Base-by-base conservation (phyloP, 2,113 vertebrate genomes). In the Lamprologus tigripictilis region DNA sequence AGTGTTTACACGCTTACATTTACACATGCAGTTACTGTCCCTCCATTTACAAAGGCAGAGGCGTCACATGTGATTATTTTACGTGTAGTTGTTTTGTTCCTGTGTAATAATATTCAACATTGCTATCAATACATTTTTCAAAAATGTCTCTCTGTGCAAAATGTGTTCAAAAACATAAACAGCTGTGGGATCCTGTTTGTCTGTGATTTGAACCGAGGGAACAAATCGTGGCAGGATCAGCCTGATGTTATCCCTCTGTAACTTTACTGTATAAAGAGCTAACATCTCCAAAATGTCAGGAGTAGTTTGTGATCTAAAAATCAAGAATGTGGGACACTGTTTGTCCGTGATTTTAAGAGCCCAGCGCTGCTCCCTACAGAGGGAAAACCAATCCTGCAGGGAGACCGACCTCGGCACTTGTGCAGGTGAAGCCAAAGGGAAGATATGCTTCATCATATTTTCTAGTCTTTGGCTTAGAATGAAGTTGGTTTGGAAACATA, bases 301-400 rank as follows among this genome's bases (percentile, higher is more conserved):
- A 51, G 47, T 51, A 3, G 47, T 42, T 42, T 6, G 40, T 42
- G 40, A 42, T 13, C 40, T 42, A 42, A 9, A 51, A 51, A 19
- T 19, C 49, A 51, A 51, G 49, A 51, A 51, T 53, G 0, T n/a
- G 49, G 51, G 19, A 10, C n/a, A n/a, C 51, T 53, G 19, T 53
- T 53, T 21, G 3, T 53, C 51, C 2, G 1, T 53, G 51, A 53
- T 19, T 0, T 49, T 0, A 0, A 47, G 0, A 49, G 47, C 3
- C 47, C 47, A 49, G 47, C 2, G 16, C 0, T 9, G 3, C 47
- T 49, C 16, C 16, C 0, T 0, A 16, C 3, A 0, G 0, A 9
- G 9, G 51, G 51, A 53, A 53, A 53, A 11, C 3, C 51, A 54
- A 21, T 2, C 1, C n/a, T 21, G n/a, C 9, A 54, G 51, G 49